phyloP scores from a whole-genome alignment of 2,797 vertebrate species.

The Hybognathus amarus region DNA sequence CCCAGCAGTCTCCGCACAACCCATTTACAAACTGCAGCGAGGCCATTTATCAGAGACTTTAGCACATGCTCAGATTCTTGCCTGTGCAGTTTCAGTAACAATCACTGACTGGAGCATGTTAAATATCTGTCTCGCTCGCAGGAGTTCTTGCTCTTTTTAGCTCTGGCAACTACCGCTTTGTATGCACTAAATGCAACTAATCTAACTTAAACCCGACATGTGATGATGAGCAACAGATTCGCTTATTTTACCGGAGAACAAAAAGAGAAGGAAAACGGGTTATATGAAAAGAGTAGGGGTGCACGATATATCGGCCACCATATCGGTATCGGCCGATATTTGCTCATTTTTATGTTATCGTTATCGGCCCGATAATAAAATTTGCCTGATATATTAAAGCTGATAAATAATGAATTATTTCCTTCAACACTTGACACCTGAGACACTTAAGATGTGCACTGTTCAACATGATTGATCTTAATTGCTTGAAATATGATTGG shows the following conservation, averaged over 20 bases:
- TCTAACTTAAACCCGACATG: constrained; percentile 14
- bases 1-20: constrained; percentile 52
- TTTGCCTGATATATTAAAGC: too few relatives aligned
- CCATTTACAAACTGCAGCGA: constrained; percentile 53
- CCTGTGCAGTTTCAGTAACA: constrained; percentile 38
- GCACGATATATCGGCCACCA: too few relatives aligned
- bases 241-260: constrained; percentile 2
- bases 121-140: not conserved
- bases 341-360: too few relatives aligned
- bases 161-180: not conserved
- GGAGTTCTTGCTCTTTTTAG: not conserved
- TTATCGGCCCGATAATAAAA: too few relatives aligned
- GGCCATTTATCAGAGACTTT: constrained; percentile 47
- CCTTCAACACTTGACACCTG: too few relatives aligned
- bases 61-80: constrained; percentile 45
- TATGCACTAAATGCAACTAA: not conserved
- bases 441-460: too few relatives aligned
- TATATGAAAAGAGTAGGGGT: too few relatives aligned
- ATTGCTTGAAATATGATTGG: too few relatives aligned
- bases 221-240: constrained; percentile 3
- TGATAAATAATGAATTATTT: too few relatives aligned
- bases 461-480: too few relatives aligned
- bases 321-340: too few relatives aligned
- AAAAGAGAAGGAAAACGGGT: constrained; percentile 29
- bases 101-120: constrained; percentile 38